Base-by-base conservation (phyloP, 2,113 vertebrate genomes). In the Anolis carolinensis region DNA sequence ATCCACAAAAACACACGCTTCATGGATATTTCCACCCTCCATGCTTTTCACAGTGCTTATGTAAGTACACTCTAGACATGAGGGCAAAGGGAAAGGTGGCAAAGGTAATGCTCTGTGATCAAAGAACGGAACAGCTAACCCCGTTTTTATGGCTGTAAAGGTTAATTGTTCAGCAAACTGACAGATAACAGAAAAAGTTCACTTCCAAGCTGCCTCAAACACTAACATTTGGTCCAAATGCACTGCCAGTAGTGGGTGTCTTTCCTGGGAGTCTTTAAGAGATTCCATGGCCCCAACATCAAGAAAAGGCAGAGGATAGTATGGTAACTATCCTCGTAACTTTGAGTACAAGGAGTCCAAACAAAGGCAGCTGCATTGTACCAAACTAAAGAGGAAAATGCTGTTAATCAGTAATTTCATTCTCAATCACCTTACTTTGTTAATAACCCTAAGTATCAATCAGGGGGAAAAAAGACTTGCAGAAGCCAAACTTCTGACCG, bases 61-160 rank as follows among this genome's bases (percentile, higher is more conserved):
- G 30, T 20, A 20, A 76, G 74, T 0, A 3, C 63, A 1, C 0
- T 18, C n/a, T 18, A 21, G 70, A 52, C 23, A 79, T 7, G 0
- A 39, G 74, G 10, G 7, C 11, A 27, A 62, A 52, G 0, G 2
- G 20, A 21, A 71, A 36, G 27, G 27, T 4, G 16, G 3, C 0
- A 1, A 3, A 83, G 52, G 36, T 16, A 13, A 1, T 0, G 0
- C 16, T 59, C 20, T 81, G 52, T 20, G 48, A 27, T 55, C 48
- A 52, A 44, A 52, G 50, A 48, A 55, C 27, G 25, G 8, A 50
- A 76, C 3, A 16, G 13, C 27, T 11, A 34, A 5, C 9, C 6
- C 7, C 25, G 9, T 32, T 34, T 78, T 55, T 13, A 32, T 34
- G 59, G 36, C 9, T 36, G 39, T 30, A 23, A 10, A n/a, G 63